Evolutionary conservation across 1,140 invertebrate genomes (phyloP), one percentile per base, ranked within the genome.

Genomic region (Charaxes varanes): DNA sequence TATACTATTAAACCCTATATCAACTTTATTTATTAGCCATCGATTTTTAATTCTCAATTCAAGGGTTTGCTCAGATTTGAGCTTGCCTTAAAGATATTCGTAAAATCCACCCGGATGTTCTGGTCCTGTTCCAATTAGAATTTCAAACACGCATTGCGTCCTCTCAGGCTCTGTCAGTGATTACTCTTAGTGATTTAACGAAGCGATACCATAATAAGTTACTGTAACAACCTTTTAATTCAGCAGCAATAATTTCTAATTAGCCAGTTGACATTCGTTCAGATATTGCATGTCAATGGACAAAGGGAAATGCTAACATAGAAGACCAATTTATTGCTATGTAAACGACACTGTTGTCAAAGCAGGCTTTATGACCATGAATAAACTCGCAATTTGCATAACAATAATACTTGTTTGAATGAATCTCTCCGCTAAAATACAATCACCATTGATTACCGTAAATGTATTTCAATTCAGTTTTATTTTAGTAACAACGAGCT

Each of bases 121-220:
- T 53, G 12, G 17, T 28, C 24, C 35, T 6, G 16, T 21, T 11
- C 43, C 41, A 62, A 57, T 64, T 58, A 55, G 49, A 54, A 60
- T 64, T 58, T 44, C 61, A 41, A 47, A 56, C 57, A 58, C 44
- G 48, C 53, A 47, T 46, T 49, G 32, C 40, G 31, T 50, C 41
- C 36, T 45, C 53, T 47, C 46, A 38, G 33, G 31, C 19, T 19
- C 40, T 42, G 50, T 53, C 57, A 41, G 35, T 41, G 59, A 65
- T 68, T 56, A 62, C 57, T 67, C 58, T 51, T 52, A 37, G 41
- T 69, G 67, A 74, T 68, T 71, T 70, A 74, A 57, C 45, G 34
- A 56, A 55, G 37, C 47, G 50, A 53, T 43, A 22, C 45, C 36
- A 27, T 37, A 48, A 24, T 41, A 56, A 63, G 62, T 62, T 56